These are phyloP conservation scores for Poecilia wingei DNA, from an alignment of 2,797 vertebrate genomes.

Conservation along the genomic window DNA sequence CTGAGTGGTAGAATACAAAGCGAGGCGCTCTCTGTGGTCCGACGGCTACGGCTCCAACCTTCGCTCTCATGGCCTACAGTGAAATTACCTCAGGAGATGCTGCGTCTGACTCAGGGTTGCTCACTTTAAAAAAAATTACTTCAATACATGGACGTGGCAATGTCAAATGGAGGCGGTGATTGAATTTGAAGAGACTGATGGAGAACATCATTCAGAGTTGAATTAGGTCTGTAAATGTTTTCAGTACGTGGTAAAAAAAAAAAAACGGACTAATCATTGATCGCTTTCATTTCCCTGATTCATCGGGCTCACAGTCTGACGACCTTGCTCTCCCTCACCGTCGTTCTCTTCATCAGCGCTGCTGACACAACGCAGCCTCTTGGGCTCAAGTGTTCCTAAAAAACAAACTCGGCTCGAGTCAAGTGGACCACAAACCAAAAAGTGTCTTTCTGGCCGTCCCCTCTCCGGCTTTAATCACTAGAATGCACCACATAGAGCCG, in stretches of 20 bases:
- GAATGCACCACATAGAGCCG: constrained; percentile 26
- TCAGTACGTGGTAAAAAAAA: background rate
- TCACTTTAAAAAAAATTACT: background rate
- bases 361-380: constrained; percentile 21
- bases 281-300: constrained; percentile 3
- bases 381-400: constrained; percentile 5
- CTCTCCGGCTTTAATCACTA: constrained; percentile 46
- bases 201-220: background rate
- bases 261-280: background rate
- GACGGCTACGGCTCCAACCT: constrained; percentile 4
- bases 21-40: constrained; percentile 12
- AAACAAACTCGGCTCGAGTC: constrained; percentile 13
- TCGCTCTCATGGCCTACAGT: background rate
- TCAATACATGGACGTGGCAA: background rate
- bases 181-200: constrained; percentile 18
- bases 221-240: constrained; percentile 12
- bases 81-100: constrained; percentile 7
- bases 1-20: constrained; percentile 36
- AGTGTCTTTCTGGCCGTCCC: background rate
- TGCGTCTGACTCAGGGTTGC: constrained; percentile 11
- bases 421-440: constrained; percentile 6
- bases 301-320: background rate
- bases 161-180: background rate
- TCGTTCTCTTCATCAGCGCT: constrained; percentile 12
- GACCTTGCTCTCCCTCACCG: constrained; percentile 6